Percentiles rank a stretch among this genome's conserved stretches.
Conservation (phyloP, 1,140 invertebrate species). For the Phymorhynchus buccinoides region DNA sequence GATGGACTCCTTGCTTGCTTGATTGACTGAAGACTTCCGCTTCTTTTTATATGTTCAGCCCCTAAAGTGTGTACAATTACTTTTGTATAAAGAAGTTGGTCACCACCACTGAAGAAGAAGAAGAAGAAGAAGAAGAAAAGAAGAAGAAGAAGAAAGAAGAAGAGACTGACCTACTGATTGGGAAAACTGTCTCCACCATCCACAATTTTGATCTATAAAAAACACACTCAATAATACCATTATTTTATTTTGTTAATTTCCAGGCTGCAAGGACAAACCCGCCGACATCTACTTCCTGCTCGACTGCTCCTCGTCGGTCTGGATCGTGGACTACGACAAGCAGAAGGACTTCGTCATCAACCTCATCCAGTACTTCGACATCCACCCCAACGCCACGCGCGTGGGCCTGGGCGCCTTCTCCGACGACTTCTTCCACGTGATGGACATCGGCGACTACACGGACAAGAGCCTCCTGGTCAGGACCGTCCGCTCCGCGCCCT, state of each 20-base stretch:
- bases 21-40: too few species aligned
- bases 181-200: too few species aligned
- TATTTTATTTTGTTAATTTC: not conserved
- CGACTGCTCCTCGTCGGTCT: slow-evolving; percentile 59
- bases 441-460: slow-evolving; percentile 50
- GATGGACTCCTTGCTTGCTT: not conserved
- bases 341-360: slow-evolving; percentile 58
- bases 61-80: too few species aligned
- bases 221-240: too few species aligned
- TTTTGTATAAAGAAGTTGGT: too few species aligned
- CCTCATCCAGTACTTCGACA: slow-evolving; percentile 56
- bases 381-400: slow-evolving; percentile 51
- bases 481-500: slow-evolving; percentile 34
- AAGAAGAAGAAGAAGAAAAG: too few species aligned
- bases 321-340: slow-evolving; percentile 50
- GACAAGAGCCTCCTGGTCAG: slow-evolving; percentile 11
- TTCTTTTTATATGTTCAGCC: too few species aligned
- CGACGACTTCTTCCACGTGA: slow-evolving; percentile 41
- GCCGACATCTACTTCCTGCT: slow-evolving; percentile 60
- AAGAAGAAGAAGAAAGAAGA: too few species aligned
- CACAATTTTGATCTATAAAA: too few species aligned
- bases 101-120: too few species aligned
- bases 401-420: slow-evolving; percentile 61
- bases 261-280: slow-evolving; percentile 45
- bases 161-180: too few species aligned